Base-by-base conservation (phyloP, 2,888 invertebrate species). In the Cataglyphis altisquamis region DNA sequence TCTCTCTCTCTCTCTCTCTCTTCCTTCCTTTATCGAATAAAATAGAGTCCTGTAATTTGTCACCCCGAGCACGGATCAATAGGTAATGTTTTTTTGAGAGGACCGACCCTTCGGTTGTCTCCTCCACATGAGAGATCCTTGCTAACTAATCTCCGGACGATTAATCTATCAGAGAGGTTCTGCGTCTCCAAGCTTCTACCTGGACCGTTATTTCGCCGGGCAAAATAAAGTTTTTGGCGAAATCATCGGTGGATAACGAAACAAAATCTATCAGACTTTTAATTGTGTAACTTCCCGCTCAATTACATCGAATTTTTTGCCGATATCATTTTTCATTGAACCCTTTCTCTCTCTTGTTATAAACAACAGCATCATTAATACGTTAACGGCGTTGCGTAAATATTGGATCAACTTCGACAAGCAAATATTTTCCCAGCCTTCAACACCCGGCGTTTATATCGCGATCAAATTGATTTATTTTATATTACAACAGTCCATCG, bases 81-180 rank as follows among this genome's bases (percentile, higher is more conserved):
- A 63, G 80, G 68, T 64, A 77, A 64, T 73, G 74, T 60, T 80
- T 74, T 62, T 75, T 64, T 48, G 88, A 86, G 85, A 88, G 70
- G 75, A 64, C 83, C 84, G 67, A 68, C 84, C 82, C 84, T 85
- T 77, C 84, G 82, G 86, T 88, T 85, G 86, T 86, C 86, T 82
- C 66, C 62, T 73, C 60, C 82, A 80, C 68, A 52, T n/a, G 52
- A 52, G 81, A 77, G 55, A 66, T 60, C 63, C 85, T 86, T 78
- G 75, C 75, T 57, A 77, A 60, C 84, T 88, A 88, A 85, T 88
- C 86, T 67, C 84, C 80, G 80, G 66, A 75, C 87, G 85, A 88
- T 87, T 88, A 84, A 88, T 88, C 88, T 86, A 84, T 81, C 83
- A 85, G 82, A 85, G 77, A 83, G 72, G 83, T 83, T 82, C 80